Evolutionary conservation across 1,140 invertebrate genomes (phyloP).

Genomic region (Drosophila ironensis): DNA sequence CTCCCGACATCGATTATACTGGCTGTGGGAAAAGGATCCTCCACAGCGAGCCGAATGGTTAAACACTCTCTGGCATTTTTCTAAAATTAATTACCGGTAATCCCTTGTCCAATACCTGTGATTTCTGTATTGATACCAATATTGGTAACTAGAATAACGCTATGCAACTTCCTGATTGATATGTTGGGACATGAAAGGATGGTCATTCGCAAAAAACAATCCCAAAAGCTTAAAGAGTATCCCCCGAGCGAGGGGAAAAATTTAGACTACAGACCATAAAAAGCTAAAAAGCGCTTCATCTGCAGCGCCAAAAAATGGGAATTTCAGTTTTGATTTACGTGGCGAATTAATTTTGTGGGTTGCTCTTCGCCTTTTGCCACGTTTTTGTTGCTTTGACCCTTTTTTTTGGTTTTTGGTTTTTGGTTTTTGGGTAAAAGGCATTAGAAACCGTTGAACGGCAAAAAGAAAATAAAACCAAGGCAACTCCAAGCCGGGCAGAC

Average conservation of each 20-base stretch:
- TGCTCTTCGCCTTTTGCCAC: neutral
- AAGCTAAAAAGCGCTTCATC: no score
- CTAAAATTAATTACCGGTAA: neutral
- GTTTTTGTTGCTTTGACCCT: neutral
- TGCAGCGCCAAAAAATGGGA: slow-evolving; percentile 18
- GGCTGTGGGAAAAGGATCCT: slow-evolving; percentile 1
- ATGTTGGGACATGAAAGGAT: no score
- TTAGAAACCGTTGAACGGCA: slow-evolving; percentile 41
- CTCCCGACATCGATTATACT: slow-evolving; percentile 23
- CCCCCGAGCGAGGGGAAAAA: no score
- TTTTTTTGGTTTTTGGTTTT: neutral
- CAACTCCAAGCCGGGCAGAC: slow-evolving; percentile 26
- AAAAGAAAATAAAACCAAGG: neutral
- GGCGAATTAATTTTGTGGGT: slow-evolving; percentile 72
- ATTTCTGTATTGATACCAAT: no score
- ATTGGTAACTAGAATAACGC: no score
- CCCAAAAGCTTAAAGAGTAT: neutral
- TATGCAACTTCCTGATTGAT: no score
- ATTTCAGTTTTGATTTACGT: slow-evolving; percentile 71
- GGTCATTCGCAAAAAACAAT: no score
- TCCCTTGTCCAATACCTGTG: no score
- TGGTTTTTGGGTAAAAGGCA: slow-evolving; percentile 16
- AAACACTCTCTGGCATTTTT: slow-evolving; percentile 7
- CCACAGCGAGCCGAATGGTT: neutral
- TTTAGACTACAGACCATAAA: slow-evolving; percentile 36